phyloP scores from a whole-genome alignment of 2,797 vertebrate genomes.

The Miichthys miiuy region DNA sequence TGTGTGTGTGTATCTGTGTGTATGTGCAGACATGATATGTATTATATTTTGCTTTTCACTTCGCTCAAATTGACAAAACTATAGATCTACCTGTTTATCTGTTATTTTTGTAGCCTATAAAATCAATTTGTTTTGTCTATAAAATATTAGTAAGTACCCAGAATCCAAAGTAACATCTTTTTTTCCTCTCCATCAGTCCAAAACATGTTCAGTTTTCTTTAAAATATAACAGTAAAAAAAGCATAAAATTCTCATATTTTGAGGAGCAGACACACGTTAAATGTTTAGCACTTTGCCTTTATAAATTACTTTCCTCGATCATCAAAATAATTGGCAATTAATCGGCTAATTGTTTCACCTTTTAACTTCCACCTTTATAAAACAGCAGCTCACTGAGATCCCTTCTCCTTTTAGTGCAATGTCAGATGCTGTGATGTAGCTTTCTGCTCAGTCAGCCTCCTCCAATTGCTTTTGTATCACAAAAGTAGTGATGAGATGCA shows the following conservation, averaged over 20 bases:
- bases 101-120: not conserved
- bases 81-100: not conserved
- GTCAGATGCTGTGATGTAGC: not conserved
- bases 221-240: not conserved
- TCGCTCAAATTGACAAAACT: not conserved
- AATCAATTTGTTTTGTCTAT: not conserved
- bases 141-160: not conserved
- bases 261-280: not conserved
- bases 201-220: not conserved
- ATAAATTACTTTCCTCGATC: not conserved
- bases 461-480: constrained; percentile 2
- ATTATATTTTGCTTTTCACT: not conserved
- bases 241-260: not conserved
- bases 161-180: not conserved
- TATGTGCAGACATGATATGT: constrained; percentile 25
- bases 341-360: not conserved
- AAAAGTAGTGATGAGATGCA: not conserved
- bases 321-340: accelerated
- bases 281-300: not conserved
- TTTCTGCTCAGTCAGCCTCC: not conserved
- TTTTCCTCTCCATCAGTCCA: not conserved
- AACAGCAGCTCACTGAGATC: not conserved
- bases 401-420: too few species aligned
- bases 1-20: constrained; percentile 41
- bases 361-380: not conserved